Evolutionary conservation across 2,797 vertebrate species (phyloP).

Genomic region (Scleropages formosus): DNA sequence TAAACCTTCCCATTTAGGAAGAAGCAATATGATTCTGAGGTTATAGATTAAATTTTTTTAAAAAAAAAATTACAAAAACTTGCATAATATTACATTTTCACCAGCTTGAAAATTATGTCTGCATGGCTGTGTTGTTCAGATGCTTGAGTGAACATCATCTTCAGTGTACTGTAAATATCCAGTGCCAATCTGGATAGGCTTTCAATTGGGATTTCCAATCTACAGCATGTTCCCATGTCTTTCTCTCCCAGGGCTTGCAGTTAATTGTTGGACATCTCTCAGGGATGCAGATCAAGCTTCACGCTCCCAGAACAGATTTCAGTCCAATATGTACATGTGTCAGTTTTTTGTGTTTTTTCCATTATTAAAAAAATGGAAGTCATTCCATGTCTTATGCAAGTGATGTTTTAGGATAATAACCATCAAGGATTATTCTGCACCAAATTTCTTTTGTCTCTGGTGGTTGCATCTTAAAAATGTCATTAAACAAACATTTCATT

Average conservation of each 20-base stretch:
- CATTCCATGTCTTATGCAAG: neutral
- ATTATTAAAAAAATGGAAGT: neutral
- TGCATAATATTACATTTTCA: constrained; percentile 10
- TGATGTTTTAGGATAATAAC: neutral
- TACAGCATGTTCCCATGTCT: constrained; percentile 62
- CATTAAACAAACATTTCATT: neutral
- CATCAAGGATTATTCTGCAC: neutral
- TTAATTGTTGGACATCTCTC: constrained; percentile 58
- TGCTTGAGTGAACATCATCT: constrained; percentile 63
- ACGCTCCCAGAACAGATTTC: constrained; percentile 62
- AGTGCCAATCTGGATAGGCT: constrained; percentile 61
- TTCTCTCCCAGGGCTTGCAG: constrained; percentile 53
- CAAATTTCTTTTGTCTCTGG: neutral
- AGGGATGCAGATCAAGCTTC: constrained; percentile 61
- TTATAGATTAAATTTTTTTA: too few relatives aligned
- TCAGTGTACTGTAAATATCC: constrained; percentile 70
- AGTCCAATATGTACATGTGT: constrained; percentile 59
- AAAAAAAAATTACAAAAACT: constrained; percentile 10
- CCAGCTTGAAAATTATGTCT: constrained; percentile 38
- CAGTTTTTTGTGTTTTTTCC: constrained; percentile 44
- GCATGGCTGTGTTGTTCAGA: constrained; percentile 59
- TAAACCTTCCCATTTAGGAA: too few relatives aligned
- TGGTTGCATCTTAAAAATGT: neutral
- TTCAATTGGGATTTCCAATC: constrained; percentile 69
- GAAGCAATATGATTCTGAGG: too few relatives aligned